phyloP scores from a whole-genome alignment of 2,888 invertebrate species.

The Antitype chi region DNA sequence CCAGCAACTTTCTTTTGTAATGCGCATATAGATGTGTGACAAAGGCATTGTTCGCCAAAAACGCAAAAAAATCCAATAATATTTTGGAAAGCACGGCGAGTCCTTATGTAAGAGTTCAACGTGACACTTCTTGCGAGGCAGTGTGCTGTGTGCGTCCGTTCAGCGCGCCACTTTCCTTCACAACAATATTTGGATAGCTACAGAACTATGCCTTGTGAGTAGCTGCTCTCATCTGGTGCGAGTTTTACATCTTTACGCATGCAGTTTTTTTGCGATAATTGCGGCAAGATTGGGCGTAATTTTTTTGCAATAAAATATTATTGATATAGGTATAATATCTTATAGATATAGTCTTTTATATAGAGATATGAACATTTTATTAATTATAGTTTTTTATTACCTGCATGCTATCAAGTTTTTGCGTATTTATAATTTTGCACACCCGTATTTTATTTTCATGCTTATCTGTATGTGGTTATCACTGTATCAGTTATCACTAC shows the following conservation, averaged over 20 bases:
- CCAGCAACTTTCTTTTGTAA: conserved; percentile 80
- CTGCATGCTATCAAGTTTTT: conserved; percentile 17
- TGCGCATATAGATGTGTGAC: conserved; percentile 72
- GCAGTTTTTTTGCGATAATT: conserved; percentile 7
- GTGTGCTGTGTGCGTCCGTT: conserved; percentile 75
- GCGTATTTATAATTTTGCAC: conserved; percentile 4
- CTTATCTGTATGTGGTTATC: conserved; percentile 38
- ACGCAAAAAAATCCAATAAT: conserved; percentile 83
- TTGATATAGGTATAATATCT: conserved; percentile 3
- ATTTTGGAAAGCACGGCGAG: conserved; percentile 89
- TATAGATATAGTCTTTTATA: conserved; percentile 8
- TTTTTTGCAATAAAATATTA: conserved; percentile 32
- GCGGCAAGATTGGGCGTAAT: not conserved
- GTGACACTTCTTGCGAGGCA: conserved; percentile 86
- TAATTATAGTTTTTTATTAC: conserved; percentile 11
- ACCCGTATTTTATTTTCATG: conserved; percentile 20
- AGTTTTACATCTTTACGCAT: conserved; percentile 25
- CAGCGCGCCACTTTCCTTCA: conserved; percentile 88
- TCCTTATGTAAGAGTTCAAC: conserved; percentile 90
- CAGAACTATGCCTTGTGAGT: conserved; percentile 60
- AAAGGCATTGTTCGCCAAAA: conserved; percentile 81
- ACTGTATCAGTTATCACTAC: conserved; percentile 8
- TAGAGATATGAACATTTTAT: conserved; percentile 26
- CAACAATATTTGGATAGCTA: conserved; percentile 84
- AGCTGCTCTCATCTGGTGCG: conserved; percentile 35